A percentile compares a stretch with the other conserved stretches of the same genome.
Evolutionary conservation across 2,113 vertebrate genomes (phyloP).

Genomic region (Euleptes europaea): DNA sequence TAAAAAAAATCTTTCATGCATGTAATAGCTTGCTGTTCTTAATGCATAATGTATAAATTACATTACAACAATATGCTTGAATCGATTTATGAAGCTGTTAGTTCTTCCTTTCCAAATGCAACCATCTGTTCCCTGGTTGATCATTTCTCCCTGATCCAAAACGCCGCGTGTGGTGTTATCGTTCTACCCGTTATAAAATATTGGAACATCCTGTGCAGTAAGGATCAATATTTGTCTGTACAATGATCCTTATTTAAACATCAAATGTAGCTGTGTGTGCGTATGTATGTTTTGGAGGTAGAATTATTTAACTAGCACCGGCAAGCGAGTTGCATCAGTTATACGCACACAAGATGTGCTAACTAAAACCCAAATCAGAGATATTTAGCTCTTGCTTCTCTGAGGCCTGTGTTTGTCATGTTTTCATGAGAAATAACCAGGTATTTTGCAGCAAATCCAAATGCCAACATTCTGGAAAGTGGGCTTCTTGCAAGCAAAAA

Average conservation of each 20-base stretch:
- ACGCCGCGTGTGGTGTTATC: not conserved
- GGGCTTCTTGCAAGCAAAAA: no score
- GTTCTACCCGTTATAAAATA: conserved; percentile 17
- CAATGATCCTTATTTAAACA: conserved; percentile 4
- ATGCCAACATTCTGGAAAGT: not conserved
- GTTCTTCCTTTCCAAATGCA: conserved; percentile 17
- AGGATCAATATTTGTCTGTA: conserved; percentile 9
- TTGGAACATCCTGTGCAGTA: conserved; percentile 1
- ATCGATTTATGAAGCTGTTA: conserved; percentile 9
- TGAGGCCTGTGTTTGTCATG: not conserved
- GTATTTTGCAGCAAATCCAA: not conserved
- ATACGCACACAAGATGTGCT: not conserved
- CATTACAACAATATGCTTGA: conserved; percentile 9
- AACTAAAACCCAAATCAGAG: not conserved
- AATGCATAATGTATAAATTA: conserved; percentile 6
- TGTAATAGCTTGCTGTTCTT: not conserved
- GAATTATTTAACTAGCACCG: not conserved
- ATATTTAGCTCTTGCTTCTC: not conserved
- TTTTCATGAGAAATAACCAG: not conserved
- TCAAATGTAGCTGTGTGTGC: not conserved
- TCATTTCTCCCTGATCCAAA: conserved; percentile 20
- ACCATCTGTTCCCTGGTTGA: conserved; percentile 35
- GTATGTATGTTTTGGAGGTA: not conserved
- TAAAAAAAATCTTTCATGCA: not conserved
- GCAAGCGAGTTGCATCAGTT: not conserved